Evolutionary conservation across 2,797 vertebrate genomes (phyloP), one percentile per base, ranked within the genome.

Genomic region (Antrozous pallidus): DNA sequence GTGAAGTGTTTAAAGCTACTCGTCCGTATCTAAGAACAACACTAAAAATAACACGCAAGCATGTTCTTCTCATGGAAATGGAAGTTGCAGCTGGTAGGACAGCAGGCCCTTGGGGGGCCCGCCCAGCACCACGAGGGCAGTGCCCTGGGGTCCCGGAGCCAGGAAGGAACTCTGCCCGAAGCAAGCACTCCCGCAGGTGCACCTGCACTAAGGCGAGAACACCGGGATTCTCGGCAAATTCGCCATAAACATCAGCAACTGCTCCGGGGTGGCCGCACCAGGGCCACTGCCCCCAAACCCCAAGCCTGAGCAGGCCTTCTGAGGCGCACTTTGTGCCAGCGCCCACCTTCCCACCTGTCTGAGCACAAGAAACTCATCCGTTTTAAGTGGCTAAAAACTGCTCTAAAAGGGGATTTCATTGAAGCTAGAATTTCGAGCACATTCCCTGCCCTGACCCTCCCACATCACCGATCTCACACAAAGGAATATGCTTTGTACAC

Each of bases 51-150:
- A n/a, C 31, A 74, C 17, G 38, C 2, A 65, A 71, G 33, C 10
- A 3, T 6, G 28, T 36, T 36, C 8, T 51, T 75, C 42, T 51
- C 42, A 13, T 4, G 9, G 47, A 67, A 79, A n/a, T 31, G 26
- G 47, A 20, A 18, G 65, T 45, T 51, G 24, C 2, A 5, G n/a
- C 45, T 42, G 11, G 22, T 1, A 5, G 28, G 16, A n/a, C 47
- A 38, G 33, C 40, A 16, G 1, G 7, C 12, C 0, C 0, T 7
- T 7, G n/a, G 22, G 5, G 12, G 5, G 2, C 56, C 2, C 3
- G 38, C 20, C 24, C 54, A 45, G 33, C 40, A 16, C 17, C 0
- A 0, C 16, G 5, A 16, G 16, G 22, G 12, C 28, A 28, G 56
- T 11, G 9, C 56, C 56, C 56, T 28, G 56, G 24, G 10, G 56